These are phyloP conservation scores for Nephrotoma flavescens DNA, from an alignment of 2,888 invertebrate species.

Conservation along the genomic window DNA sequence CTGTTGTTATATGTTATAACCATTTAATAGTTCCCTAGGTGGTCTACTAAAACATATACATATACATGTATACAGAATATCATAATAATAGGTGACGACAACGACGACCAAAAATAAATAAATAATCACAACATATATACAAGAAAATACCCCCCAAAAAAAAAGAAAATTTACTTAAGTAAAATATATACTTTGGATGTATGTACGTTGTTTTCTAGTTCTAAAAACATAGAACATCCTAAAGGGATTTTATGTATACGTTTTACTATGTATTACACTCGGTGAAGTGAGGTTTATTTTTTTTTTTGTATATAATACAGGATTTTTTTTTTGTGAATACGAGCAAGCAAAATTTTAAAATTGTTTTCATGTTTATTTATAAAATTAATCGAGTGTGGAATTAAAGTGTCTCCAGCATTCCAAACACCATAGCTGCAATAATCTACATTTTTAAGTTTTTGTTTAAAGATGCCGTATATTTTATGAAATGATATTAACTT, in stretches of 20 bases:
- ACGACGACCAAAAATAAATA: not conserved
- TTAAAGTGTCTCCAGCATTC: not conserved
- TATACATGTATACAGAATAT: not conserved
- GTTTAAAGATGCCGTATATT: no score
- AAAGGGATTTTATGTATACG: not conserved
- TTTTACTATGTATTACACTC: not conserved
- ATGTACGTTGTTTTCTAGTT: not conserved
- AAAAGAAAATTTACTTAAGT: not conserved
- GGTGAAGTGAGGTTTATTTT: not conserved
- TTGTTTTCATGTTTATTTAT: not conserved
- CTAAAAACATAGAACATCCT: not conserved
- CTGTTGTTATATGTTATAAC: not conserved
- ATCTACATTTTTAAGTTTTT: no score
- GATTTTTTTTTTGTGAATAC: not conserved
- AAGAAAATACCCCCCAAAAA: not conserved
- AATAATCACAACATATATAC: not conserved
- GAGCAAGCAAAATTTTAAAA: not conserved
- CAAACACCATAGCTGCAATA: not conserved
- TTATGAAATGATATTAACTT: no score
- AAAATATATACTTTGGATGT: not conserved
- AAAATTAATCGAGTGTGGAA: not conserved
- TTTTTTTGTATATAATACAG: not conserved
- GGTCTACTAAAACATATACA: not conserved
- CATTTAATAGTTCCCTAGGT: not conserved
- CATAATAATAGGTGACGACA: not conserved